These are phyloP conservation scores for Portunus trituberculatus DNA, from an alignment of 1,140 invertebrate species.

Conservation along the genomic window DNA sequence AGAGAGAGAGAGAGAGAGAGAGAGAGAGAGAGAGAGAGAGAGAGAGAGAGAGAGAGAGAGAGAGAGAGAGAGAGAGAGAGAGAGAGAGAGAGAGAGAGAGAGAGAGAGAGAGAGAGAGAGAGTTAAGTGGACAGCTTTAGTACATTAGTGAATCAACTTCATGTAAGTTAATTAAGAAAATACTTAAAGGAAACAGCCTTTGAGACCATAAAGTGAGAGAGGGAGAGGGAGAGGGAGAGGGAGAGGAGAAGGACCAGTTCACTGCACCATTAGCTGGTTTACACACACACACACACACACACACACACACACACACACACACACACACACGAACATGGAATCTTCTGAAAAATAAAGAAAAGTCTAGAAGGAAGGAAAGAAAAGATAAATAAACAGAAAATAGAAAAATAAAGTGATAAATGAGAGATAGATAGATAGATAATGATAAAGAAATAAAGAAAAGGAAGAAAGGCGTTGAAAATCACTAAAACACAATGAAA, in stretches of 20 bases:
- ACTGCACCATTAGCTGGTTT: too few species aligned
- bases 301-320: too few species aligned
- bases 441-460: too few species aligned
- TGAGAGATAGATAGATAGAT: too few species aligned
- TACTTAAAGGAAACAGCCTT: background rate
- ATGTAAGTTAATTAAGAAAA: constrained; percentile 62
- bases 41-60: too few species aligned
- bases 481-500: too few species aligned
- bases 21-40: too few species aligned
- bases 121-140: constrained; percentile 39
- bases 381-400: background rate
- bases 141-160: constrained; percentile 57
- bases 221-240: constrained; percentile 25
- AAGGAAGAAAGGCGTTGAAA: too few species aligned
- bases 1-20: too few species aligned
- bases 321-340: too few species aligned
- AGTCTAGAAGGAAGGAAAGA: background rate
- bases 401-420: background rate
- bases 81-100: background rate
- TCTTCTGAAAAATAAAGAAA: background rate
- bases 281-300: too few species aligned
- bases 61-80: too few species aligned
- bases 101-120: background rate
- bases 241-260: background rate
- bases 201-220: background rate